Evolutionary conservation across 2,888 invertebrate genomes (phyloP).

Genomic region (Synergus umbraculus): DNA sequence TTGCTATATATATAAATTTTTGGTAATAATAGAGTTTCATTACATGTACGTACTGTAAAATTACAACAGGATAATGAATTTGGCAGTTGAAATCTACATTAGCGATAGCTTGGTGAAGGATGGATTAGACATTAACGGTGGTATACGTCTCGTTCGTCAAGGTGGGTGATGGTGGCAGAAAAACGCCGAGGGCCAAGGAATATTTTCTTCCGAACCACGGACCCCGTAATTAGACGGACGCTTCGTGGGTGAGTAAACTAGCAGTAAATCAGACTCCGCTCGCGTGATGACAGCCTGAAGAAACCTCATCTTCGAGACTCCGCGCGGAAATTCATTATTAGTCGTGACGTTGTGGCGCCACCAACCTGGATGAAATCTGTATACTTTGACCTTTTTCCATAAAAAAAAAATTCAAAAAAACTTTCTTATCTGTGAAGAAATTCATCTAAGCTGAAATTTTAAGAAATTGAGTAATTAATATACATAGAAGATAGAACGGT

Average conservation of each 20-base stretch:
- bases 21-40: no score
- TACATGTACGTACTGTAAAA: no score
- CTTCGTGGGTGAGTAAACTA: constrained; percentile 72
- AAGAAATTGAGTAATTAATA: no score
- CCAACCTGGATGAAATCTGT: not conserved
- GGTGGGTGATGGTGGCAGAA: constrained; percentile 48
- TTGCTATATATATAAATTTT: no score
- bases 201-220: constrained; percentile 64
- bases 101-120: constrained; percentile 3
- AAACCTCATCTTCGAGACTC: constrained; percentile 26
- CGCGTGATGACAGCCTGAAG: constrained; percentile 65
- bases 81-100: constrained; percentile 4
- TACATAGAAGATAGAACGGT: no score
- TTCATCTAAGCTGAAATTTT: not conserved
- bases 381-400: not conserved
- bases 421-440: not conserved
- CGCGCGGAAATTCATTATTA: constrained; percentile 15
- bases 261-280: constrained; percentile 70
- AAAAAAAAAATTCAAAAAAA: not conserved
- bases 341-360: constrained; percentile 18
- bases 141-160: constrained; percentile 38
- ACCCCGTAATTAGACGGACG: constrained; percentile 73
- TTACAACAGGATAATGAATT: not conserved
- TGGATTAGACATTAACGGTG: constrained; percentile 46
- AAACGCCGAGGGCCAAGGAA: constrained; percentile 57